Percentiles rank a stretch among this genome's conserved stretches.
phyloP scores from a whole-genome alignment of 2,797 vertebrate genomes.

The Philypnodon macrostomus region DNA sequence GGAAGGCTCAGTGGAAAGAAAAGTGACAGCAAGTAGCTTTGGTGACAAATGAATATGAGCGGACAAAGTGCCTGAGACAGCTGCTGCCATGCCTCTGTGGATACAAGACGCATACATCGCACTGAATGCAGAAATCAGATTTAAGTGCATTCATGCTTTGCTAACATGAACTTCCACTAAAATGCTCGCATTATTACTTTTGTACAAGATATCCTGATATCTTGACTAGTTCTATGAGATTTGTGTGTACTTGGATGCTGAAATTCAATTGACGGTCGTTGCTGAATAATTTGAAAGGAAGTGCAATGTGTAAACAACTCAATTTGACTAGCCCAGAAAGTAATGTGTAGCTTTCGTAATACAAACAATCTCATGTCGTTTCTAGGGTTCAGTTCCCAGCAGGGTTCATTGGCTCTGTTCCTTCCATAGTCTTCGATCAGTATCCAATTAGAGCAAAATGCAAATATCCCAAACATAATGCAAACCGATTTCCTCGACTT shows the following conservation, averaged over 20 bases:
- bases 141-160: conserved; percentile 1
- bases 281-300: not conserved
- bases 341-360: not conserved
- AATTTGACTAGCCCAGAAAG: not conserved
- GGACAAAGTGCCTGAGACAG: conserved; percentile 23
- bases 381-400: not conserved
- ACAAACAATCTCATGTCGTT: not conserved
- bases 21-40: conserved; percentile 12
- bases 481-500: not conserved
- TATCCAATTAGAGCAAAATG: conserved; percentile 1
- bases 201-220: not conserved
- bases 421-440: not conserved
- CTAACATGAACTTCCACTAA: conserved; percentile 4
- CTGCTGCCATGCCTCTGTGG: conserved; percentile 15
- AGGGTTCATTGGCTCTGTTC: not conserved
- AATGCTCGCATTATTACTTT: not conserved
- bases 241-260: not conserved
- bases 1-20: conserved; percentile 8
- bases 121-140: not conserved
- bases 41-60: conserved; percentile 7
- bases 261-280: conserved; percentile 1
- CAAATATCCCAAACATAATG: not conserved
- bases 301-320: not conserved
- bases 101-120: not conserved
- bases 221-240: not conserved